These are phyloP conservation scores for Lymantria dispar DNA, from an alignment of 2,888 invertebrate genomes.

Conservation along the genomic window DNA sequence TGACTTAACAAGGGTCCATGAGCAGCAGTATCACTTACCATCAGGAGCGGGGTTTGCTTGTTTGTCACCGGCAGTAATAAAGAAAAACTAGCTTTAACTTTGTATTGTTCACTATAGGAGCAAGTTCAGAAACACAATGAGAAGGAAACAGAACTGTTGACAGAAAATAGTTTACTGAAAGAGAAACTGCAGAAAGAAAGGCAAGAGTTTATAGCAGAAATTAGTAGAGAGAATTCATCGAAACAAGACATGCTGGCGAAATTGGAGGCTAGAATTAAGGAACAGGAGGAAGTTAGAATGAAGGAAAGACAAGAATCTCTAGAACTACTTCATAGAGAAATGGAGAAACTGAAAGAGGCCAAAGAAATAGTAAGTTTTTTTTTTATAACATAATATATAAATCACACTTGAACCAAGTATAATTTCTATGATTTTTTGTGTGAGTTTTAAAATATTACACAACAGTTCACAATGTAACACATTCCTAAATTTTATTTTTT, in stretches of 20 bases:
- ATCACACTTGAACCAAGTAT: too few species aligned
- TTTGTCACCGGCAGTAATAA: too few species aligned
- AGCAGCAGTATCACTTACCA: too few species aligned
- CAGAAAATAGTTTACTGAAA: constrained; percentile 71
- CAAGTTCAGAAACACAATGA: constrained; percentile 67
- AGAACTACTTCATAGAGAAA: constrained; percentile 57
- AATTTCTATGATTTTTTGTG: too few species aligned
- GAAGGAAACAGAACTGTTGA: constrained; percentile 63
- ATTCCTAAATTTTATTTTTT: neutral
- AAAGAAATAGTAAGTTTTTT: constrained; percentile 64
- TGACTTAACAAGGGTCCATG: too few species aligned
- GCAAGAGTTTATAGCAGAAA: constrained; percentile 70
- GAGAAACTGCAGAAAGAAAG: constrained; percentile 74
- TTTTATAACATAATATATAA: too few species aligned
- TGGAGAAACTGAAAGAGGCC: constrained; percentile 63
- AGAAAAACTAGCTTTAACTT: too few species aligned
- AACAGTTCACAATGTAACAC: neutral
- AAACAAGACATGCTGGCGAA: constrained; percentile 78
- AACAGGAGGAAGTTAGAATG: constrained; percentile 69
- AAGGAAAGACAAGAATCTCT: constrained; percentile 67
- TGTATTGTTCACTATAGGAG: constrained; percentile 41
- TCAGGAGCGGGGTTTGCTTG: too few species aligned
- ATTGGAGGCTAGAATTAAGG: constrained; percentile 70
- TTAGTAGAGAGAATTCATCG: constrained; percentile 74
- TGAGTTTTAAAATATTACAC: too few species aligned